Evolutionary conservation across 2,888 invertebrate species (phyloP), one percentile per base, ranked within the genome.

Genomic region (Stramonita haemastoma): DNA sequence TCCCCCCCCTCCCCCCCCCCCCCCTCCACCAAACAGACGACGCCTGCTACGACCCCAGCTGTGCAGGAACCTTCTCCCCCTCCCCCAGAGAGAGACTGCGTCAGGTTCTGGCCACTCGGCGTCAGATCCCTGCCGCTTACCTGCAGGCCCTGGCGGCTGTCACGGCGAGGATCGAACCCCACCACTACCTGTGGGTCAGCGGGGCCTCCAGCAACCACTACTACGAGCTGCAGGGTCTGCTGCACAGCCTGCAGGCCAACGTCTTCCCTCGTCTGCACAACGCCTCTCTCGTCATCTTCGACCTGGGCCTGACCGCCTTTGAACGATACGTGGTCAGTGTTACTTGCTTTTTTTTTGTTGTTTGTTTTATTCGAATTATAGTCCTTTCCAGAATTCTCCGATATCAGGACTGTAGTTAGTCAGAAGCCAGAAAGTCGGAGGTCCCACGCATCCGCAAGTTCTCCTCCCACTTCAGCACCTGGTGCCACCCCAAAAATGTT

Each of bases 161-260:
- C 22, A 73, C 73, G 17, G 46, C 17, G 22, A n/a, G 46, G 6
- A n/a, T 87, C 22, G 22, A 36, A 6, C 29, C 57, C 22, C 73
- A 73, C n/a, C 66, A 66, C 34, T 79, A 81, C 81, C 11, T 81
- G 17, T 60, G 81, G 11, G 88, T 83, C 5, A 57, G 60, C 6
- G 88, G 66, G 17, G 36, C 60, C 19, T 88, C 88, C 81, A 46
- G 56, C 60, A 88, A 88, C 66, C 88, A 88, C 32, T 88, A 88
- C 60, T 36, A 88, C 36, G 88, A 88, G 17, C 34, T 88, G 83
- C 88, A 88, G n/a, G 88, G 77, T 15, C 60, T 83, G 34, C 17
- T 88, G 15, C 60, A 83, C 19, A 83, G 36, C 26, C 17, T 83
- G 13, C 88, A 57, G 2, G 6, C 34, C 17, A 0, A 32, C 22